Base-by-base conservation (phyloP, 2,888 invertebrate species). In the Hymenopus coronatus region DNA sequence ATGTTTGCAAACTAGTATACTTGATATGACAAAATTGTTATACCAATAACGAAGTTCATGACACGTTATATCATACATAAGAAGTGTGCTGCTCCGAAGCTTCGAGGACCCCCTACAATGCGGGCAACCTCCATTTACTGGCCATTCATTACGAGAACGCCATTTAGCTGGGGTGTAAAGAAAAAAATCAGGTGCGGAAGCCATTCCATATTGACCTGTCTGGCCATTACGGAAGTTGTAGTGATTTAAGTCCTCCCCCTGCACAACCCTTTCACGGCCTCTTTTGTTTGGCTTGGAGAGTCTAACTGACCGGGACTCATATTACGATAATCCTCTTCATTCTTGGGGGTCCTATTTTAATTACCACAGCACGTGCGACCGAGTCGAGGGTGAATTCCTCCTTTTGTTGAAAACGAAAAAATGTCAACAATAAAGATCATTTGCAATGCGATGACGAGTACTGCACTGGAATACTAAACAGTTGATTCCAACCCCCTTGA, bases 121-220 rank as follows among this genome's bases (percentile, higher is more conserved):
- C 54, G 54, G 54, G 54, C 54, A 70, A 70, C 54, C 54, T 70
- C 54, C 54, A 70, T 70, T 70, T 70, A 70, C 54, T 70, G 54
- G 54, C 54, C 54, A 70, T 70, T 70, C 54, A 70, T 70, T 70
- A 70, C 25, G 54, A 70, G 54, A 70, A 70, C 54, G 20, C 20
- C 54, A 70, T 70, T 70, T 70, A 70, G 25, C 54, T 20, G 54
- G 54, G 54, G 54, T 70, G 54, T 20, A 70, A 70, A 85, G n/a
- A 85, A 85, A 85, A 83, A 85, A 85, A 85, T 85, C 85, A 85
- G 85, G 85, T 85, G 85, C 85, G 85, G 85, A 85, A 85, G 33
- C 85, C 46, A 70, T 70, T 70, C 54, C 54, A n/a, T 28, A 54
- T 85, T 85, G 85, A n/a, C 30, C 85, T 85, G 85, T 46, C 85